These are phyloP conservation scores for Aphodius granarius DNA, from an alignment of 2,888 invertebrate species.

Conservation along the genomic window DNA sequence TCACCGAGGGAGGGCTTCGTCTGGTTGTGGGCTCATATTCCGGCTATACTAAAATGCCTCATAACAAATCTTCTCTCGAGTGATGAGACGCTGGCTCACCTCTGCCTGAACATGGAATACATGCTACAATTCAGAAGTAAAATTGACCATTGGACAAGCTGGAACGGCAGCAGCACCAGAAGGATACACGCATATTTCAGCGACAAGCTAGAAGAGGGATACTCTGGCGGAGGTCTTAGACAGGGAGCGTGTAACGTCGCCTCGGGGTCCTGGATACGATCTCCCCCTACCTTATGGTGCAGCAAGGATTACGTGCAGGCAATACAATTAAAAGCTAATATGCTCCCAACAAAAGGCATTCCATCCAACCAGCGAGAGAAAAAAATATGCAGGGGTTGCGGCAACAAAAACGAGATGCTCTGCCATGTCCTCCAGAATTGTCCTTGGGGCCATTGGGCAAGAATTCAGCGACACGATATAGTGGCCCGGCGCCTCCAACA, in stretches of 20 bases:
- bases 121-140: no score
- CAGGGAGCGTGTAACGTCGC: constrained; percentile 2
- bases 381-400: constrained; percentile 32
- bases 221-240: constrained; percentile 11
- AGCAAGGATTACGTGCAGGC: constrained; percentile 34
- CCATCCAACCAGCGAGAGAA: no score
- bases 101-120: no score
- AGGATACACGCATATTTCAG: no score
- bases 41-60: no score
- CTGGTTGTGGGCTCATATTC: no score
- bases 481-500: neutral
- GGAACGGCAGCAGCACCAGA: no score
- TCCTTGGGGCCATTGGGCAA: constrained; percentile 27
- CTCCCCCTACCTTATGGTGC: constrained; percentile 33
- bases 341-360: constrained; percentile 36
- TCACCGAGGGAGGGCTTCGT: no score
- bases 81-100: no score
- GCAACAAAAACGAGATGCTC: no score
- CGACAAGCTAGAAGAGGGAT: constrained; percentile 13
- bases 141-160: no score
- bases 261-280: constrained; percentile 12
- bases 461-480: constrained; percentile 28
- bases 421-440: constrained; percentile 38
- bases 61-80: no score
- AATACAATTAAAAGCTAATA: constrained; percentile 33